A percentile compares a stretch with the other conserved stretches of the same genome.
These are phyloP conservation scores for Apamea epomidion DNA, from an alignment of 2,888 invertebrate genomes.

Conservation along the genomic window DNA sequence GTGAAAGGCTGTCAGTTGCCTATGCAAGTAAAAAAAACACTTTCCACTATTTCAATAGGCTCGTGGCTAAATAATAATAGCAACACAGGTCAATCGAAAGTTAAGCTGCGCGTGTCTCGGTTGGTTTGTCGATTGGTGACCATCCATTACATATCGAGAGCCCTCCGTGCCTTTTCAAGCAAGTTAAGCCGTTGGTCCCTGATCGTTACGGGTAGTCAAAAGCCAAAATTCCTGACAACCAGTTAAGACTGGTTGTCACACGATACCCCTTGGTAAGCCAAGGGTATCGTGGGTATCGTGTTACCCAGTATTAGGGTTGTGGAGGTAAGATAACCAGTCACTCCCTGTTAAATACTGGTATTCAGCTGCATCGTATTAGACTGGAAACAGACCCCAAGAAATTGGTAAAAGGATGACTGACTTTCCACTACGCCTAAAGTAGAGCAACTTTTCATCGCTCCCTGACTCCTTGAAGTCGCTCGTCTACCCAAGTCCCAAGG, in stretches of 20 bases:
- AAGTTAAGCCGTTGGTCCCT: background rate
- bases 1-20: background rate
- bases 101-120: background rate
- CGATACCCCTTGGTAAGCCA: too few species aligned
- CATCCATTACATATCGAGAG: background rate
- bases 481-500: slow-evolving; percentile 49
- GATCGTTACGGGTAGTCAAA: background rate
- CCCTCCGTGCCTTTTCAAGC: background rate
- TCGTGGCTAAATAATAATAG: background rate
- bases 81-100: background rate
- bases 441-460: slow-evolving; percentile 25
- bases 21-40: background rate
- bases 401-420: background rate
- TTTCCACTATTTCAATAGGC: background rate
- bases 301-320: background rate
- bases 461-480: slow-evolving; percentile 20
- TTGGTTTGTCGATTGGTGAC: background rate
- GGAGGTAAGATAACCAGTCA: background rate
- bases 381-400: background rate
- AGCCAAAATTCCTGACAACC: too few species aligned
- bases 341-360: background rate
- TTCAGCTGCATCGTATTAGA: background rate
- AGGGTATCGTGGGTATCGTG: background rate
- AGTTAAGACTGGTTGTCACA: too few species aligned
- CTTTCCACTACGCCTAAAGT: background rate